These are phyloP conservation scores for Lanius ludovicianus DNA, from an alignment of 2,113 vertebrate genomes.

Conservation along the genomic window DNA sequence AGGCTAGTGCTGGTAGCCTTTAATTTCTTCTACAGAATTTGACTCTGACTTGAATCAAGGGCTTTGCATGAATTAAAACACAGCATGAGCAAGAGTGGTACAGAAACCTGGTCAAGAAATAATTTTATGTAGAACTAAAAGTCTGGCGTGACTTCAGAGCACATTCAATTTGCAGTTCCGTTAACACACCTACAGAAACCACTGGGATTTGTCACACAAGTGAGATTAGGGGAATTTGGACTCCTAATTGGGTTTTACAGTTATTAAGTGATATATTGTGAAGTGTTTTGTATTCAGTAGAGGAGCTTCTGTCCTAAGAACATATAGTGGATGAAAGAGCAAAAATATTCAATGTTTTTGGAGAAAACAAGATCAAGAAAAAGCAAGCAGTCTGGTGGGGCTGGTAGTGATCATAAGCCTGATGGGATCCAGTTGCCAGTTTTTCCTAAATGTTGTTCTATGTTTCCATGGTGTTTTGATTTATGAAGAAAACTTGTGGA, in stretches of 20 bases:
- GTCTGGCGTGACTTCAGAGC: neutral
- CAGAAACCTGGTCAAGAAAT: neutral
- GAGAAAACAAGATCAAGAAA: neutral
- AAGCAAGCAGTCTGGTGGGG: neutral
- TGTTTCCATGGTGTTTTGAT: neutral
- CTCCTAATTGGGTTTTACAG: neutral
- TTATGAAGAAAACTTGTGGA: neutral
- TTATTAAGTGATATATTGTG: neutral
- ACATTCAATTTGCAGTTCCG: neutral
- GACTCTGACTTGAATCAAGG: neutral
- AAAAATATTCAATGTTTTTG: neutral
- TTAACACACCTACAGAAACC: neutral
- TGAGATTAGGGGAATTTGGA: neutral
- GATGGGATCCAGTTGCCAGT: neutral
- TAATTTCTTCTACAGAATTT: neutral
- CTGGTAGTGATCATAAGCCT: neutral
- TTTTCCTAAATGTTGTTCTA: neutral
- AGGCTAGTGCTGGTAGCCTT: neutral
- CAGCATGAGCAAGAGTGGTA: rapidly evolving
- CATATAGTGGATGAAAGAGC: neutral
- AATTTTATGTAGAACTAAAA: neutral
- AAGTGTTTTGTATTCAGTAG: neutral
- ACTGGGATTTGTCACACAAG: neutral
- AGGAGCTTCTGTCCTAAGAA: neutral
- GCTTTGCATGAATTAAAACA: neutral